Evolutionary conservation across 1,140 invertebrate species (phyloP).

Genomic region (Cydia pomonella): DNA sequence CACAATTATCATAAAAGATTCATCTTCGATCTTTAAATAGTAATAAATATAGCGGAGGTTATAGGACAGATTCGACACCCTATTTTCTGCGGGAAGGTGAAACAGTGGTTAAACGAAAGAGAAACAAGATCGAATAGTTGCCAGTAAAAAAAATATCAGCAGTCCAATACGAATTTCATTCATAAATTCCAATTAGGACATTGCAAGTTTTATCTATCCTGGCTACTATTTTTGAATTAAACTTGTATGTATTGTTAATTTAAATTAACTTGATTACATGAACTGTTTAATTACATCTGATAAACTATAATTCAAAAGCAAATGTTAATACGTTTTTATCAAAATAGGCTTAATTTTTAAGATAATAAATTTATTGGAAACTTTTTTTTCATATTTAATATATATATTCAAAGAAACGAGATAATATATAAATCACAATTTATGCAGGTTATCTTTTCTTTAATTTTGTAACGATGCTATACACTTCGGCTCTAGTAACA

Average conservation of each 20-base stretch:
- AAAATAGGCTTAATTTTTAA: neutral
- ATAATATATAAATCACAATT: neutral
- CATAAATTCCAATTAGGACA: constrained; percentile 37
- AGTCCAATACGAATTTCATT: constrained; percentile 46
- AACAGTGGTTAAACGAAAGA: constrained; percentile 77
- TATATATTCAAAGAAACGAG: neutral
- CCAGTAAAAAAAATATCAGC: constrained; percentile 60
- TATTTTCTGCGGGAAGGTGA: constrained; percentile 81
- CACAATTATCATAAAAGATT: constrained; percentile 81
- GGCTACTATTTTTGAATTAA: neutral
- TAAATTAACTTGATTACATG: neutral
- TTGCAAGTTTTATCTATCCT: constrained; percentile 14
- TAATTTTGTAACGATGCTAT: neutral
- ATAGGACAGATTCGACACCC: constrained; percentile 81
- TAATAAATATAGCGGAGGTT: constrained; percentile 80
- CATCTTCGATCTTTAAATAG: constrained; percentile 80
- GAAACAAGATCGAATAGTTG: constrained; percentile 70
- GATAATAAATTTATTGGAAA: neutral
- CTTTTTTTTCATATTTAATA: neutral
- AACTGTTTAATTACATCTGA: neutral
- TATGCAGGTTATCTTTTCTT: neutral
- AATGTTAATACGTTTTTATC: neutral
- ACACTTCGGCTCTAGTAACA: constrained; percentile 18
- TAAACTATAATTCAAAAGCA: neutral
- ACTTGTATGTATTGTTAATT: neutral